These are phyloP conservation scores for Motacilla tschutschensis DNA, from an alignment of 2,113 vertebrate species.

Conservation along the genomic window DNA sequence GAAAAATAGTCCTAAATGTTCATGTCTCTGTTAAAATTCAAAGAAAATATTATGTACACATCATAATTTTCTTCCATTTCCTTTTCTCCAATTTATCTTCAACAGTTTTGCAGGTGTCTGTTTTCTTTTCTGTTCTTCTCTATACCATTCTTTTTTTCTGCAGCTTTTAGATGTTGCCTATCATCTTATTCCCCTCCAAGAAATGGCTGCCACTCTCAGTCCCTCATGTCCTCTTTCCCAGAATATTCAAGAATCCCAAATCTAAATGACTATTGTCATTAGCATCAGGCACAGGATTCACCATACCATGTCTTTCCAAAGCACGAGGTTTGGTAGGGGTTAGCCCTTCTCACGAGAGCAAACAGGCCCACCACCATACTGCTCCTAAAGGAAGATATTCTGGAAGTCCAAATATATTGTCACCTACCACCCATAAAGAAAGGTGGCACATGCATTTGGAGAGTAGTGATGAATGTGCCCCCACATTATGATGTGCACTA, in stretches of 20 bases:
- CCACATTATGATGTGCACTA: not conserved
- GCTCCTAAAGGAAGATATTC: not conserved
- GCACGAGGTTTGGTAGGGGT: fast-evolving
- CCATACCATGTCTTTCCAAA: not conserved
- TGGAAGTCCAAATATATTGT: not conserved
- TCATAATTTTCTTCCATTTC: not conserved
- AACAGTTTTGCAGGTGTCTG: not conserved
- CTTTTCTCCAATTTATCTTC: not conserved
- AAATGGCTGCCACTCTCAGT: not conserved
- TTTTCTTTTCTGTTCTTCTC: not conserved
- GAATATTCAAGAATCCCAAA: not conserved
- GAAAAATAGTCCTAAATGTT: not conserved
- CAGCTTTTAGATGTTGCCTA: not conserved
- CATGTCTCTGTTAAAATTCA: not conserved
- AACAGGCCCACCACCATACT: fast-evolving
- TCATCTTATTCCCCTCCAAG: not conserved
- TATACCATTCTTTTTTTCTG: not conserved
- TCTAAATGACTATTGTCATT: not conserved
- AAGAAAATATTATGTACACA: not conserved
- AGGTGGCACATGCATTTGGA: not conserved
- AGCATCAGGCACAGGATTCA: not conserved
- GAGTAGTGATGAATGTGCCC: not conserved
- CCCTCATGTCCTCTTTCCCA: not conserved
- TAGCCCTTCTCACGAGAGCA: not conserved
- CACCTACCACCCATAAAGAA: not conserved